Percentiles rank a stretch among this genome's conserved stretches.
Conservation (phyloP, 2,888 invertebrate species). For the Rhopalosiphum nymphaeae region DNA sequence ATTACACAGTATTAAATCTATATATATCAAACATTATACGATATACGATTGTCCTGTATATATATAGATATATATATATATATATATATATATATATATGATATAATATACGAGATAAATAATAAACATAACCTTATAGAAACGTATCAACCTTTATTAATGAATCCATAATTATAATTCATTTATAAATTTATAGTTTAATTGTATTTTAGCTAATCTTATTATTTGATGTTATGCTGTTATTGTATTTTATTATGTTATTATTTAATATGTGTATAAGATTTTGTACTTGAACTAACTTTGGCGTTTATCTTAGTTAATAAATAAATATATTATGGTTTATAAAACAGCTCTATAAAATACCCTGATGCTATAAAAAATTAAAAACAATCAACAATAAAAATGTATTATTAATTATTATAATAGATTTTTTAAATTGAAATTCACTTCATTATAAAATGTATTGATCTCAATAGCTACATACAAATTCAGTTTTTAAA, state of each 20-base stretch:
- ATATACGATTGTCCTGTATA: neutral
- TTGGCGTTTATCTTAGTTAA: too few species aligned
- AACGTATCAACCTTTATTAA: neutral
- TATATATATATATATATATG: too few species aligned
- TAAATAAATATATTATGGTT: neutral
- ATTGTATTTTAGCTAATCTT: too few species aligned
- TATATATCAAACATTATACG: neutral
- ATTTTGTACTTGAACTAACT: too few species aligned
- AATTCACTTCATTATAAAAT: neutral
- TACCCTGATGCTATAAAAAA: neutral
- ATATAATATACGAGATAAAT: neutral
- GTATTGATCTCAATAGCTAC: neutral
- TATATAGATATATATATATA: too few species aligned
- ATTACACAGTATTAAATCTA: neutral
- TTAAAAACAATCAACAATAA: neutral
- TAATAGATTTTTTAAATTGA: neutral
- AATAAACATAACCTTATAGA: neutral
- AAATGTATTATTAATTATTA: neutral
- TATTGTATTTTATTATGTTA: too few species aligned
- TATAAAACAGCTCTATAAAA: neutral
- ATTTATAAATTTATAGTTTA: too few species aligned
- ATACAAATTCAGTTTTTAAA: neutral
- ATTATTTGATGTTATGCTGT: too few species aligned
- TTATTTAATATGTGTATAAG: too few species aligned
- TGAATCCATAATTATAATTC: neutral